These are phyloP conservation scores for Crypturellus undulatus DNA, from an alignment of 2,113 vertebrate genomes.

Conservation along the genomic window DNA sequence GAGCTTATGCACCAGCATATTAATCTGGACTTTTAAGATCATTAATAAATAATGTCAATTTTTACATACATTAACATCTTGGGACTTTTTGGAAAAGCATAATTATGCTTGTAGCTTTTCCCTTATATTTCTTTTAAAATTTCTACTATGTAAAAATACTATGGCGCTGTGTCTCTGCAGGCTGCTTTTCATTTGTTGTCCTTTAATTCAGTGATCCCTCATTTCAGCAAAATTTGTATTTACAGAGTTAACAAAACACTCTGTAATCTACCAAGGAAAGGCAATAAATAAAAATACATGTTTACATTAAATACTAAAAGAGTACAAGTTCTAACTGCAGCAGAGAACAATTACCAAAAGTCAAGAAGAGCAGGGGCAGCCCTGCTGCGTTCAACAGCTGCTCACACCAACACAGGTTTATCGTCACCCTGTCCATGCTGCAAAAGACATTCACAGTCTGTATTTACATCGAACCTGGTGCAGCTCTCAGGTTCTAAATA, in stretches of 20 bases:
- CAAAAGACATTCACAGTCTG: slow-evolving; percentile 5
- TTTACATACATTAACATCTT: neutral
- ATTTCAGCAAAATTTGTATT: neutral
- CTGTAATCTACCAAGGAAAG: neutral
- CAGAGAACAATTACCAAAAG: slow-evolving; percentile 1
- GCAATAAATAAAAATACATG: neutral
- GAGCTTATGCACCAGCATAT: neutral
- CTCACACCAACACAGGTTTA: neutral
- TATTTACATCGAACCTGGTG: neutral
- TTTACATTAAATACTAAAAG: neutral
- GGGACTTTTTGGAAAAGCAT: neutral
- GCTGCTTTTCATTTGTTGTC: neutral
- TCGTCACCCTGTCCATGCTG: neutral
- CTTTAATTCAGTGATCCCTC: neutral
- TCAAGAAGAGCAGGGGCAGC: neutral
- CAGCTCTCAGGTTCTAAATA: neutral
- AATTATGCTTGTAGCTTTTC: neutral
- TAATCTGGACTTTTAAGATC: neutral
- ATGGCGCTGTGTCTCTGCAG: neutral
- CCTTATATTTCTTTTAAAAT: neutral
- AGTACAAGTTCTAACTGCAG: neutral
- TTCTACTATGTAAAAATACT: neutral
- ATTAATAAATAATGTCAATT: neutral
- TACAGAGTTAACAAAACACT: neutral
- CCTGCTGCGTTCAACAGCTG: neutral